Percentiles rank a stretch among this genome's conserved stretches.
Evolutionary conservation across 2,113 vertebrate genomes (phyloP).

Genomic region (Lynx canadensis): DNA sequence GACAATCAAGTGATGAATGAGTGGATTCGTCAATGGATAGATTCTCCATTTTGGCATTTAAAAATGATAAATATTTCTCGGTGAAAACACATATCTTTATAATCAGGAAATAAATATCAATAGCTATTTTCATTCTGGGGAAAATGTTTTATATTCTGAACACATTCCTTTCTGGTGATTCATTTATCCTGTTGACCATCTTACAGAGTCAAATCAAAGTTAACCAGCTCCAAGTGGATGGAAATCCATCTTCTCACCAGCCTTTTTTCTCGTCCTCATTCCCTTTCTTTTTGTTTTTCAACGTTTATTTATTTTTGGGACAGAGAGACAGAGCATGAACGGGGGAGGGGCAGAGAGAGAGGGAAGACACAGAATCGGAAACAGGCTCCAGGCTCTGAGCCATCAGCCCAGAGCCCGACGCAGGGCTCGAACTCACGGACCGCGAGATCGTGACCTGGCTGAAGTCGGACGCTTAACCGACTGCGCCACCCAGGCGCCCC

Average conservation of each 20-base stretch:
- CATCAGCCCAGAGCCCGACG: no score
- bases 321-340: no score
- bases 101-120: neutral
- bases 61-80: neutral
- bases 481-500: no score
- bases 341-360: no score
- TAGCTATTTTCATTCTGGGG: neutral
- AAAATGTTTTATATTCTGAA: neutral
- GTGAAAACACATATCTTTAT: neutral
- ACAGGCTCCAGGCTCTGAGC: no score
- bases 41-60: neutral
- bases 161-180: neutral
- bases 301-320: no score
- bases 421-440: no score
- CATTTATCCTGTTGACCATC: neutral
- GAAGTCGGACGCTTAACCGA: no score
- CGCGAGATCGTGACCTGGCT: no score
- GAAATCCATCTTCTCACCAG: neutral
- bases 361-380: no score
- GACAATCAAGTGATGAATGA: neutral
- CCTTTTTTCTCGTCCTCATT: neutral
- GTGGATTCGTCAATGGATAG: neutral
- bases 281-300: no score
- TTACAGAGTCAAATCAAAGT: neutral
- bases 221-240: neutral